These are phyloP conservation scores for Harpagoxenus sublaevis DNA, from an alignment of 2,888 invertebrate species.

Conservation along the genomic window DNA sequence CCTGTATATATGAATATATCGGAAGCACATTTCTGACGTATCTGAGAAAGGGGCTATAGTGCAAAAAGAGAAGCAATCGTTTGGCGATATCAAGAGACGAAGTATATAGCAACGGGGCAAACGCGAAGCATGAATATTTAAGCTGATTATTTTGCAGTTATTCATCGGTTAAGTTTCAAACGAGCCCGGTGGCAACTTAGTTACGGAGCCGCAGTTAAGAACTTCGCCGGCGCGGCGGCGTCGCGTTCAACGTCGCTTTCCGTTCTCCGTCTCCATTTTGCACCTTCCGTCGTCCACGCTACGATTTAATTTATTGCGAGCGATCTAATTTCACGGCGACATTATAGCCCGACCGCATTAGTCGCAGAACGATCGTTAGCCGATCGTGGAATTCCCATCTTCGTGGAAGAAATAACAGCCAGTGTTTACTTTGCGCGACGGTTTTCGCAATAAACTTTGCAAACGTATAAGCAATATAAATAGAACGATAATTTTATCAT, in stretches of 20 bases:
- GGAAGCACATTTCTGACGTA: conserved; percentile 37
- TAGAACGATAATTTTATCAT: conserved; percentile 16
- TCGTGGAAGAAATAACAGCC: conserved; percentile 46
- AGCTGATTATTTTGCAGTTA: conserved; percentile 83
- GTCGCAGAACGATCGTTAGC: conserved; percentile 53
- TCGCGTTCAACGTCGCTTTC: conserved; percentile 44
- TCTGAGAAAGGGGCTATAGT: not conserved
- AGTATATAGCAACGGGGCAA: conserved; percentile 32
- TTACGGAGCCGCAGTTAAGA: conserved; percentile 76
- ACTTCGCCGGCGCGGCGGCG: conserved; percentile 68
- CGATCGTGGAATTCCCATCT: conserved; percentile 49
- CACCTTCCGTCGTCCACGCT: conserved; percentile 30
- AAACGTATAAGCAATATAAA: conserved; percentile 2
- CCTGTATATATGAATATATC: conserved; percentile 18
- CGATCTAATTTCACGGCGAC: conserved; percentile 75
- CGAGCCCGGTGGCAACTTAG: conserved; percentile 69
- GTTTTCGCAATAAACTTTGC: conserved; percentile 30
- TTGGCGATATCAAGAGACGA: conserved; percentile 41
- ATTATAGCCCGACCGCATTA: conserved; percentile 55
- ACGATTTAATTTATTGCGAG: conserved; percentile 76
- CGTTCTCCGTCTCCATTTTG: conserved; percentile 49
- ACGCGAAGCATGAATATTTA: conserved; percentile 80
- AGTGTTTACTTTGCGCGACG: conserved; percentile 28
- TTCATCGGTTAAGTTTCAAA: conserved; percentile 80
- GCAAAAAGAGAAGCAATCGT: conserved; percentile 41